These are phyloP conservation scores for Emys orbicularis DNA, from an alignment of 2,797 vertebrate species.

Conservation along the genomic window DNA sequence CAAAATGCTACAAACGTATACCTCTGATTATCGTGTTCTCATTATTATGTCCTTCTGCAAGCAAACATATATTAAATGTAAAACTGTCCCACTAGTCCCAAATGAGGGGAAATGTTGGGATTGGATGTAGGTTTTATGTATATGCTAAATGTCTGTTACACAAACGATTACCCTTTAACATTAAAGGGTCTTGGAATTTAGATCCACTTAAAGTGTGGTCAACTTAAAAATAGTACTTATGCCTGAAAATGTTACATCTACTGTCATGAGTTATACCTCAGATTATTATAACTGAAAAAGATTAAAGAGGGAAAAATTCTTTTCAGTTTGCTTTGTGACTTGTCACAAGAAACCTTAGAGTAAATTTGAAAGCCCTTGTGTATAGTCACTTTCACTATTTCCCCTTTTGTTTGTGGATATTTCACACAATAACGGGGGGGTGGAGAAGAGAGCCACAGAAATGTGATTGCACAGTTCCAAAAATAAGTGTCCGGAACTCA, in stretches of 20 bases:
- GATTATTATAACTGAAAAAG: neutral
- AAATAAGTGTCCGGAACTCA: neutral
- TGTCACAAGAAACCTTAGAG: neutral
- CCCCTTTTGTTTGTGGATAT: neutral
- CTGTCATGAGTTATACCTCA: neutral
- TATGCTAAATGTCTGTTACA: neutral
- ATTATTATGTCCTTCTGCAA: fast-evolving
- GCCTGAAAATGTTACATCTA: neutral
- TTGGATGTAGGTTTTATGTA: neutral
- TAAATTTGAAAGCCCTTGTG: neutral
- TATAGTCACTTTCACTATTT: neutral
- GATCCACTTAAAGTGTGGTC: neutral
- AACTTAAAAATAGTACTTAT: neutral
- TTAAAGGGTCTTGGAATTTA: neutral
- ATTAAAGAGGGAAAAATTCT: neutral
- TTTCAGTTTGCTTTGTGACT: neutral
- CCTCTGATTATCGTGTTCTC: neutral
- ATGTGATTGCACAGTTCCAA: fast-evolving
- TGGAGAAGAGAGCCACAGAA: neutral
- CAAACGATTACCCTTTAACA: neutral
- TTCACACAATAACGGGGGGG: fast-evolving
- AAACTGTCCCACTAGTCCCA: fast-evolving
- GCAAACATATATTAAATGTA: fast-evolving
- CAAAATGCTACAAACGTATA: fast-evolving
- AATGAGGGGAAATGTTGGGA: fast-evolving